Evolutionary conservation across 2,797 vertebrate species (phyloP).

Genomic region (Gallinago solitaria): DNA sequence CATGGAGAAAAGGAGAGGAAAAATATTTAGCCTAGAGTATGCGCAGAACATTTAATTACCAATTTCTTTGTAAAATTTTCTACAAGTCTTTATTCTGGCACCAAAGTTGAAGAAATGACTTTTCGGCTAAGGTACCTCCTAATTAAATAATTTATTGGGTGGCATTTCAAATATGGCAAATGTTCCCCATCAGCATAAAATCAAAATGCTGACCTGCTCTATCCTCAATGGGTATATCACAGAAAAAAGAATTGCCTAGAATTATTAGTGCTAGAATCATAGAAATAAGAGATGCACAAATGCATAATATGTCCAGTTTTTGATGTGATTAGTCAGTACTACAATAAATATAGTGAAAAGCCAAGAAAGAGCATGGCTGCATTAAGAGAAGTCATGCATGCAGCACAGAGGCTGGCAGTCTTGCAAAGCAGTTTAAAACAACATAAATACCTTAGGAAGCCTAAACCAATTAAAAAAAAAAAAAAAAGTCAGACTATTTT

Average conservation of each 20-base stretch:
- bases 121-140: neutral
- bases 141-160: neutral
- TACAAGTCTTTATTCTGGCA: neutral
- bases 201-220: neutral
- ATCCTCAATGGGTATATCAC: neutral
- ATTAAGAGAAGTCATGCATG: neutral
- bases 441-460: neutral
- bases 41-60: neutral
- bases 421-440: neutral
- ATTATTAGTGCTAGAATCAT: neutral
- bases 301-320: neutral
- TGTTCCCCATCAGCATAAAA: neutral
- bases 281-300: neutral
- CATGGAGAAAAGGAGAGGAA: neutral
- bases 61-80: neutral
- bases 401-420: neutral
- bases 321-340: neutral
- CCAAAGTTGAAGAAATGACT: neutral
- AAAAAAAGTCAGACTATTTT: neutral
- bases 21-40: neutral
- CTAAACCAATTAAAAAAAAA: neutral
- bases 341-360: neutral
- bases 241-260: neutral
- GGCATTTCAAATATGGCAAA: neutral
- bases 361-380: neutral